Conservation (phyloP, 2,888 invertebrate genomes). For the Gastrophysa polygoni region DNA sequence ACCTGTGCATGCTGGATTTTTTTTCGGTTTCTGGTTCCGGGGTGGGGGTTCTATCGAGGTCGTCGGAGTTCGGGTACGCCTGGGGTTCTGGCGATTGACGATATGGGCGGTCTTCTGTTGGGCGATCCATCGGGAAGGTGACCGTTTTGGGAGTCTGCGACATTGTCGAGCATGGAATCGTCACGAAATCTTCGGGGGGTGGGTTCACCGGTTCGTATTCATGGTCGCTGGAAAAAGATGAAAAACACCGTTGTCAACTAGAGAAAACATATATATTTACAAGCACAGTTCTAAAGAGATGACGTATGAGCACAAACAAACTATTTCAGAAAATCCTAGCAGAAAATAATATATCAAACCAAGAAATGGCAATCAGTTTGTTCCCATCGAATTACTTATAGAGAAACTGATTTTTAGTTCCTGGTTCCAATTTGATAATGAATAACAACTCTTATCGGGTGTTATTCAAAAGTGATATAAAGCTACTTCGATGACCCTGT, state of each 20-base stretch:
- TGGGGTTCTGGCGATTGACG: not conserved
- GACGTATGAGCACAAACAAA: no score
- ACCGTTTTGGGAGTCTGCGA: constrained; percentile 44
- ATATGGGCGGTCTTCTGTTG: not conserved
- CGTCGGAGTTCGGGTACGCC: not conserved
- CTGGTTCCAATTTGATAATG: no score
- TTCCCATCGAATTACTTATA: no score
- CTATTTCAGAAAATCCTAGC: no score
- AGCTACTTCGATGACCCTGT: no score
- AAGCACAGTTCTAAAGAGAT: no score
- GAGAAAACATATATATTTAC: no score
- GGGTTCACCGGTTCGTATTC: constrained; percentile 90
- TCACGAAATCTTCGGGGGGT: constrained; percentile 60
- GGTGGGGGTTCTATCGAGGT: not conserved
- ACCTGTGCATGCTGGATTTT: constrained; percentile 3
- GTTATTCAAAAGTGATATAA: no score
- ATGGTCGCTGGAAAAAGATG: constrained; percentile 85
- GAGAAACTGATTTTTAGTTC: no score
- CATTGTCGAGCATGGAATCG: constrained; percentile 17
- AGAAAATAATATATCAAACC: no score
- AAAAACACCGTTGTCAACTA: constrained; percentile 13
- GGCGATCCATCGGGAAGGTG: not conserved
- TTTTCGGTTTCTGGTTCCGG: not conserved
- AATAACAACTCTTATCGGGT: no score
- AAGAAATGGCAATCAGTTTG: no score